Conservation (phyloP, 2,797 vertebrate species). For the Novumbra hubbsi region DNA sequence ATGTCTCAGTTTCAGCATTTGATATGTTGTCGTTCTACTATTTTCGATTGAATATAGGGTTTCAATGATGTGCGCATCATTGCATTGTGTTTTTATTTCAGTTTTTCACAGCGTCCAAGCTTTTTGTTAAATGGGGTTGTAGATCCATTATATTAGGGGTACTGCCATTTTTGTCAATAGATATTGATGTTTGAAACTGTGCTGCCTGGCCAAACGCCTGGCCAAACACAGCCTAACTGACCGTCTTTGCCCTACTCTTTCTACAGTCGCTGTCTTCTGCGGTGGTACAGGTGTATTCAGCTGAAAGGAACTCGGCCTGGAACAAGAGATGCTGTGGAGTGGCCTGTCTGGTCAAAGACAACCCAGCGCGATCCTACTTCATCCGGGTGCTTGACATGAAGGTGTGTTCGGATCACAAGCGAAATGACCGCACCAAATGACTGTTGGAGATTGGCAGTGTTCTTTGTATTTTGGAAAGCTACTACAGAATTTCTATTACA, state of each 20-base stretch:
- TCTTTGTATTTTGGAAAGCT: no score
- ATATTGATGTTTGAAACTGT: no score
- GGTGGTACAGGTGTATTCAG: constrained; percentile 89
- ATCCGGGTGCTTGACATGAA: constrained; percentile 93
- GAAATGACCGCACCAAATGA: background rate
- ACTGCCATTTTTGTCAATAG: background rate
- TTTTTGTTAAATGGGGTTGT: background rate
- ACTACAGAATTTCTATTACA: no score
- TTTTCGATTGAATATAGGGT: no score
- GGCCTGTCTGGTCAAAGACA: constrained; percentile 97
- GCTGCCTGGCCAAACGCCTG: no score
- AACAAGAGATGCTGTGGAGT: constrained; percentile 92
- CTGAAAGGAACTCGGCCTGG: constrained; percentile 88
- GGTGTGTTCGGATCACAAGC: constrained; percentile 70
- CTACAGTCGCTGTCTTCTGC: constrained; percentile 85
- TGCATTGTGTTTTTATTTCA: no score
- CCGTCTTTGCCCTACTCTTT: background rate
- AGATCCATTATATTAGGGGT: background rate
- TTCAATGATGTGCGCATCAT: no score
- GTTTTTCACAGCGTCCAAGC: no score
- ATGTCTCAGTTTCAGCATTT: no score
- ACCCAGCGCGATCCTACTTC: constrained; percentile 91
- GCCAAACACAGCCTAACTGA: background rate
- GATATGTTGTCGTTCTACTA: no score
- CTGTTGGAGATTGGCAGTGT: background rate